Conservation (phyloP, 1,140 invertebrate species). For the Pogonomyrmex californicus region DNA sequence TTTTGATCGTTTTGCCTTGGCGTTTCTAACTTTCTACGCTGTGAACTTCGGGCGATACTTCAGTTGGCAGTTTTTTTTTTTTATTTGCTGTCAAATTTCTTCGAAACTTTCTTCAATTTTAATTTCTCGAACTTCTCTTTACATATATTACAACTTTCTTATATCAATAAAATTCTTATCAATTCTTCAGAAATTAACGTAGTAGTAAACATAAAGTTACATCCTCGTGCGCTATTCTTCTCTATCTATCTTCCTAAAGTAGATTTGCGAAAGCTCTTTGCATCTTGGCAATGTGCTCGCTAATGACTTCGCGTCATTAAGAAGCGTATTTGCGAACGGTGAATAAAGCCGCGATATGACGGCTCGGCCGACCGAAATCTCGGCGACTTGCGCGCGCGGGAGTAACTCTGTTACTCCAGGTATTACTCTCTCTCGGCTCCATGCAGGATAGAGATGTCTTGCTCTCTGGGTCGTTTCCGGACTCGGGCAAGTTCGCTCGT, state of each 20-base stretch:
- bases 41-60: neutral
- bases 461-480: slow-evolving; percentile 44
- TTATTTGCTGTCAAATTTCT: neutral
- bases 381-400: neutral
- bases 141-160: neutral
- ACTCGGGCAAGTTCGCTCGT: slow-evolving; percentile 52
- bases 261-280: neutral
- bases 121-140: neutral
- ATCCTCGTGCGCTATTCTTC: neutral
- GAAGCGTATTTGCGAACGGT: slow-evolving; percentile 7
- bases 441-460: slow-evolving; percentile 31
- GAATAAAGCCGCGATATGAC: slow-evolving; percentile 44
- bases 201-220: neutral
- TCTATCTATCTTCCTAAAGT: neutral
- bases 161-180: neutral
- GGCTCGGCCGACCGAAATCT: slow-evolving; percentile 14
- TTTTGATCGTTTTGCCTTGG: slow-evolving; percentile 22
- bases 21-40: slow-evolving; percentile 6
- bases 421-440: neutral
- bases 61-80: neutral
- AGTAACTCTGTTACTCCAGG: neutral
- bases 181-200: neutral
- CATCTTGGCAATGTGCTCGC: neutral
- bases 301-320: slow-evolving; percentile 47
- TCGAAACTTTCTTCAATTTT: neutral